These are phyloP conservation scores for Drosophila rubida DNA, from an alignment of 2,888 invertebrate genomes.

Conservation along the genomic window DNA sequence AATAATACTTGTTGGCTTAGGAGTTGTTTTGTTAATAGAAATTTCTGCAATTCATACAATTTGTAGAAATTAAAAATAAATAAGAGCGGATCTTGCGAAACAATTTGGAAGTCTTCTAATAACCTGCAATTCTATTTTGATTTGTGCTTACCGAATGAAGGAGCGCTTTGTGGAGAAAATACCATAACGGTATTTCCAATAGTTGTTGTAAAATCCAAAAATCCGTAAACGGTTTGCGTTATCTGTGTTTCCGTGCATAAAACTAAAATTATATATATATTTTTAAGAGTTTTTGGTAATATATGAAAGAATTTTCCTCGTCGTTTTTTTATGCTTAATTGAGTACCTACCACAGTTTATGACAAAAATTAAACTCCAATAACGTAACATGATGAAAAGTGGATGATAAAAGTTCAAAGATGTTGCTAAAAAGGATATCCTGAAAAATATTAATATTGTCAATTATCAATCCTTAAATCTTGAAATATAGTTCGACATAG, in stretches of 20 bases:
- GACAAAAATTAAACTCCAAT: conserved; percentile 25
- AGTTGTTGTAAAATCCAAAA: conserved; percentile 96
- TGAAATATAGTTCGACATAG: background rate
- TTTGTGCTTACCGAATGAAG: conserved; percentile 87
- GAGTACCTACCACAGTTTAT: conserved; percentile 28
- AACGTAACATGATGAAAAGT: conserved; percentile 28
- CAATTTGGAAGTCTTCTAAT: too few relatives aligned
- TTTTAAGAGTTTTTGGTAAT: too few relatives aligned
- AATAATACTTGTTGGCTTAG: conserved; percentile 64
- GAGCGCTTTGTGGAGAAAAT: conserved; percentile 94
- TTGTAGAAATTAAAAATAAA: background rate
- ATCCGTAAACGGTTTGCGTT: conserved; percentile 97
- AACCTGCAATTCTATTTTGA: background rate
- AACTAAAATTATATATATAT: conserved; percentile 44
- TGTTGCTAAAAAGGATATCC: background rate
- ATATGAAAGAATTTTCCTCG: too few relatives aligned
- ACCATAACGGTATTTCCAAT: conserved; percentile 98
- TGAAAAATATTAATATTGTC: background rate
- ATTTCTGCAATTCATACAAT: conserved; percentile 46
- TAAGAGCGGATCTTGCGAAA: too few relatives aligned
- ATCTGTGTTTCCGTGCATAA: conserved; percentile 84
- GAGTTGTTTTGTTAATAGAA: conserved; percentile 33
- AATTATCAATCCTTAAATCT: background rate
- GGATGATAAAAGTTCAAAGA: background rate
- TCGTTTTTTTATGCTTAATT: background rate